Evolutionary conservation across 2,888 invertebrate genomes (phyloP).

Genomic region (Orchesella flavescens): DNA sequence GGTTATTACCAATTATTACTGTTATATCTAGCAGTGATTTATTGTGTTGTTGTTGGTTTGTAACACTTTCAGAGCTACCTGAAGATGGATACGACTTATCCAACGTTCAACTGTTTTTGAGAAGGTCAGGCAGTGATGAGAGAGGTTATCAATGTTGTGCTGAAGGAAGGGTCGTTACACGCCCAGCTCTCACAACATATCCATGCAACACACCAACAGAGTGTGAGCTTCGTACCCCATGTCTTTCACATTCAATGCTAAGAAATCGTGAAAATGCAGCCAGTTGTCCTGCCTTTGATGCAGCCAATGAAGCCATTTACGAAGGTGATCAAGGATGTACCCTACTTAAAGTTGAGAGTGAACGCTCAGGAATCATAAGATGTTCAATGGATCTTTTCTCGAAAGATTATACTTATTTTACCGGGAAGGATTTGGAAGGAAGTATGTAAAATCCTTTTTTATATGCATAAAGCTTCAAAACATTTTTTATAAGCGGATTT

Average conservation of each 20-base stretch:
- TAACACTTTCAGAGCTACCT: conserved; percentile 22
- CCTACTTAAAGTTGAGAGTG: conserved; percentile 12
- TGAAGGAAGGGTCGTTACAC: background rate
- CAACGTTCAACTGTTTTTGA: conserved; percentile 11
- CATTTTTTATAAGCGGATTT: no score
- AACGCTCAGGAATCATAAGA: conserved; percentile 47
- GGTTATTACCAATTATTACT: background rate
- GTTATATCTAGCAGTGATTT: background rate
- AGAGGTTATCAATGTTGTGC: conserved; percentile 54
- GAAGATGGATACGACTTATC: background rate
- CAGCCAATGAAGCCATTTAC: conserved; percentile 49
- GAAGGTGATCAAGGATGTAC: conserved; percentile 52
- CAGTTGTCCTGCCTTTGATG: conserved; percentile 27
- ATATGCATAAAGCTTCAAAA: no score
- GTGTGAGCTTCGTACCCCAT: conserved; percentile 49
- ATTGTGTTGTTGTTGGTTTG: background rate
- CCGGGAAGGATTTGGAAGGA: conserved; percentile 7
- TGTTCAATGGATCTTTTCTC: conserved; percentile 41
- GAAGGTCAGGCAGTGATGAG: background rate
- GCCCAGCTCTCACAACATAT: conserved; percentile 43
- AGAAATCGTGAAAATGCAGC: background rate
- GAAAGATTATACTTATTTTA: conserved; percentile 46
- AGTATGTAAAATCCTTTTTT: conserved; percentile 16
- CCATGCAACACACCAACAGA: conserved; percentile 53
- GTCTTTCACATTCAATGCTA: conserved; percentile 30